Evolutionary conservation across 2,888 invertebrate genomes (phyloP).

Genomic region (Diloba caeruleocephala): DNA sequence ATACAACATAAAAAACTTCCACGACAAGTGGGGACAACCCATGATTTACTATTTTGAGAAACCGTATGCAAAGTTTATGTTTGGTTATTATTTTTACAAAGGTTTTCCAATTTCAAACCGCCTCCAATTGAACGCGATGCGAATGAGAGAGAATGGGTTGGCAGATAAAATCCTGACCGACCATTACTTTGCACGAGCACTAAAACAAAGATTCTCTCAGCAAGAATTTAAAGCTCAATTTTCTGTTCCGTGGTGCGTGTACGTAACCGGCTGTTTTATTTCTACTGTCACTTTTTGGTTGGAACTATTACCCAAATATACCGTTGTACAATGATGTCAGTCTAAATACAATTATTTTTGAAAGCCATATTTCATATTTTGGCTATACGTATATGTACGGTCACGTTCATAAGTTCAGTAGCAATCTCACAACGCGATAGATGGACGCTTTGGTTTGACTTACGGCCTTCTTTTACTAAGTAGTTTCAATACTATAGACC

Average conservation of each 20-base stretch:
- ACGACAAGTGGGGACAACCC: slow-evolving; percentile 40
- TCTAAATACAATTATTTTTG: too few species aligned
- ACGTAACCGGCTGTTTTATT: slow-evolving; percentile 28
- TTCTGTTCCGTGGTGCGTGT: slow-evolving; percentile 42
- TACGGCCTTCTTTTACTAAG: too few species aligned
- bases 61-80: slow-evolving; percentile 19
- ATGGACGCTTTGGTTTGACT: too few species aligned
- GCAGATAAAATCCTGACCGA: slow-evolving; percentile 34
- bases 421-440: too few species aligned
- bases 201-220: slow-evolving; percentile 31
- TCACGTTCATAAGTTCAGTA: too few species aligned
- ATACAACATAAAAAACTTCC: slow-evolving; percentile 28
- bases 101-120: slow-evolving; percentile 37
- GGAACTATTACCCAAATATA: too few species aligned
- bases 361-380: too few species aligned
- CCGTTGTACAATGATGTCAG: too few species aligned
- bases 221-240: slow-evolving; percentile 40
- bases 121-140: slow-evolving; percentile 24
- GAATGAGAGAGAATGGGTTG: slow-evolving; percentile 39
- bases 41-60: slow-evolving; percentile 35
- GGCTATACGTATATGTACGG: too few species aligned
- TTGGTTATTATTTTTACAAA: slow-evolving; percentile 39
- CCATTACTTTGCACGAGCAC: slow-evolving; percentile 13
- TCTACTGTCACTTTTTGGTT: too few species aligned
- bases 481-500: too few species aligned